Base-by-base conservation (phyloP, 2,113 vertebrate genomes). In the Ceyx melanurus region DNA sequence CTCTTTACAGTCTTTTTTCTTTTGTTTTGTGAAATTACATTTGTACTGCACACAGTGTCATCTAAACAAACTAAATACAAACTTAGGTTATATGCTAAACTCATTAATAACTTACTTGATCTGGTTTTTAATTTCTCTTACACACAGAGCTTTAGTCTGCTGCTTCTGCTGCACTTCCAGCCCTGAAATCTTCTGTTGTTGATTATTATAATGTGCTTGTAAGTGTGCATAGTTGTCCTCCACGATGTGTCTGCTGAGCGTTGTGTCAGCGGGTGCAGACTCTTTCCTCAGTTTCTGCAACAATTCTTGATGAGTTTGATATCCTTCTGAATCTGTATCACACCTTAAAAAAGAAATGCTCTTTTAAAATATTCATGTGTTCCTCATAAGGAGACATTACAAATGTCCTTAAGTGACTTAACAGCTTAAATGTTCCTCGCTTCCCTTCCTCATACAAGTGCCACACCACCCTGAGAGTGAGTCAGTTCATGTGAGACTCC, bases 261-360 rank as follows among this genome's bases (percentile, higher is more conserved):
- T 56, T 71, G 40, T 94, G 89, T 53, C 51, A 56, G 80, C 11
- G 1, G 94, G 73, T 5, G 60, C 75, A 75, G 92, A 96, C 46
- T 74, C 67, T 17, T 95, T 85, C 12, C 96, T 93, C 66, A 97
- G n/a, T 68, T 96, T 97, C 85, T 97, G 89, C 45, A 98, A 73
- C 83, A 98, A 98, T 68, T 98, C 97, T 66, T 96, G 93, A 83
- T 97, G 97, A 25, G 94, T 96, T 64, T 98, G 80, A 84, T 89
- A 94, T 46, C 98, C 97, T 87, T 91, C 96, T n/a, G 86, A 94
- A 82, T 96, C 89, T 13, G 86, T 80, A 94, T 98, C 98, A 61
- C 97, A 98, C 95, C 97, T 99, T 91, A 50, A 48, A 92, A 92
- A 90, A 92, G 15, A 91, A 80, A 95, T 33, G 51, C 33, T 83